These are phyloP conservation scores for Drosophila yakuba DNA, from an alignment of 1,140 invertebrate species.

Conservation along the genomic window DNA sequence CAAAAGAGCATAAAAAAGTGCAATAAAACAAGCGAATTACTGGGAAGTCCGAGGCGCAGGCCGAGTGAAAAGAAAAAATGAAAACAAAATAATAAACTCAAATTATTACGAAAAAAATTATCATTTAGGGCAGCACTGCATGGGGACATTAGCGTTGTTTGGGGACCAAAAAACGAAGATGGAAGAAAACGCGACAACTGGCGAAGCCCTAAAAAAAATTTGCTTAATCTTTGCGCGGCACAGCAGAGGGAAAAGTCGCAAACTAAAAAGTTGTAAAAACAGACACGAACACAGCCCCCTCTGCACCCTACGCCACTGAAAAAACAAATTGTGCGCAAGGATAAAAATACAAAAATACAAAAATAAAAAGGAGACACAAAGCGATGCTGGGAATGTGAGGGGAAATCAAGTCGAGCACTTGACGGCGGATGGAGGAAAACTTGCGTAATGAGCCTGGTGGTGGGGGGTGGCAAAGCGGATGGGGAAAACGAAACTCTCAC, in stretches of 20 bases:
- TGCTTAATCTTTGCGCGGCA: constrained; percentile 68
- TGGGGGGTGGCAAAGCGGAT: constrained; percentile 18
- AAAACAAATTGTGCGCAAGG: constrained; percentile 71
- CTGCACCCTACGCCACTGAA: constrained; percentile 5
- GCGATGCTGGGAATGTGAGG: neutral
- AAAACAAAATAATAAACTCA: constrained; percentile 77
- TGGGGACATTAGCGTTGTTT: constrained; percentile 17
- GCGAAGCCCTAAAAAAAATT: constrained; percentile 63
- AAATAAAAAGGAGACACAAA: constrained; percentile 29
- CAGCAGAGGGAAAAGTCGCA: constrained; percentile 46
- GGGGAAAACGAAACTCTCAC: constrained; percentile 37
- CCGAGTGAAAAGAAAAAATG: constrained; percentile 21
- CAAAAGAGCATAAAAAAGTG: constrained; percentile 76
- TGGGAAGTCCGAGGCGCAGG: constrained; percentile 18
- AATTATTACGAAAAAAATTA: constrained; percentile 68
- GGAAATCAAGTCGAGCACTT: constrained; percentile 47
- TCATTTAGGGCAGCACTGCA: constrained; percentile 39
- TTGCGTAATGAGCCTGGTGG: constrained; percentile 66
- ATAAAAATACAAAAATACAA: constrained; percentile 58
- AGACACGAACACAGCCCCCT: constrained; percentile 32
- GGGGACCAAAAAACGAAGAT: constrained; percentile 9
- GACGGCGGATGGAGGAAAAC: constrained; percentile 41
- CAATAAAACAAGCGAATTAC: constrained; percentile 75
- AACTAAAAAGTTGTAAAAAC: constrained; percentile 80
- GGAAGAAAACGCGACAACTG: constrained; percentile 42